These are phyloP conservation scores for Ptychobarbus kaznakovi DNA, from an alignment of 2,797 vertebrate genomes.

Conservation along the genomic window DNA sequence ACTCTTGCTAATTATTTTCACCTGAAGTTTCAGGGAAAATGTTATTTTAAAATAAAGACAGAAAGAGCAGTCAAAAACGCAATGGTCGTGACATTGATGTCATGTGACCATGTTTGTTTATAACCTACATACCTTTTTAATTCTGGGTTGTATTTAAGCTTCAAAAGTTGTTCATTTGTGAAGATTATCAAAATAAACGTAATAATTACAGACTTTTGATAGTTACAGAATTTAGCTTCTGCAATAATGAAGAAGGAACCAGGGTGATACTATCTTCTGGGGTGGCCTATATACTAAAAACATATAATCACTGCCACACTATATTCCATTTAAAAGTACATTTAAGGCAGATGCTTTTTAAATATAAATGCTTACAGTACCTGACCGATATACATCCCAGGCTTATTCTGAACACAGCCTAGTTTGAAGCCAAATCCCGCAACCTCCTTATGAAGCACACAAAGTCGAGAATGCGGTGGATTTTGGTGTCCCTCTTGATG, in stretches of 20 bases:
- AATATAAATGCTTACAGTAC: conserved; percentile 62
- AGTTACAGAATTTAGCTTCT: neutral
- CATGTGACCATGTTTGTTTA: neutral
- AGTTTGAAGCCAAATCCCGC: conserved; percentile 65
- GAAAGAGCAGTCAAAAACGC: neutral
- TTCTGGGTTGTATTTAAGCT: neutral
- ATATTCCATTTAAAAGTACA: neutral
- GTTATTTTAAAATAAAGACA: neutral
- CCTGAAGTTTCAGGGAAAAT: neutral
- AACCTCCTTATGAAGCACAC: conserved; percentile 58
- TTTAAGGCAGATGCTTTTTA: neutral
- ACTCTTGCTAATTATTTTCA: neutral
- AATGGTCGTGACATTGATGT: neutral
- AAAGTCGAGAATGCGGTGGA: conserved; percentile 52
- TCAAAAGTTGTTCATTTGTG: neutral
- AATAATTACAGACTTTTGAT: neutral
- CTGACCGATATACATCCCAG: conserved; percentile 67
- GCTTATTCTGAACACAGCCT: conserved; percentile 62
- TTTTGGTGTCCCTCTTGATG: conserved; percentile 28
- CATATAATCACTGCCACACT: neutral
- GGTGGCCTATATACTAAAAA: neutral
- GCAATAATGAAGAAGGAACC: neutral
- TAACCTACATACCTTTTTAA: neutral
- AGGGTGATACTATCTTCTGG: neutral
- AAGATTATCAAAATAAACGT: neutral